A percentile compares a stretch with the other conserved stretches of the same genome.
phyloP scores from a whole-genome alignment of 2,888 invertebrate species.

The Hypselothyrea guttata region DNA sequence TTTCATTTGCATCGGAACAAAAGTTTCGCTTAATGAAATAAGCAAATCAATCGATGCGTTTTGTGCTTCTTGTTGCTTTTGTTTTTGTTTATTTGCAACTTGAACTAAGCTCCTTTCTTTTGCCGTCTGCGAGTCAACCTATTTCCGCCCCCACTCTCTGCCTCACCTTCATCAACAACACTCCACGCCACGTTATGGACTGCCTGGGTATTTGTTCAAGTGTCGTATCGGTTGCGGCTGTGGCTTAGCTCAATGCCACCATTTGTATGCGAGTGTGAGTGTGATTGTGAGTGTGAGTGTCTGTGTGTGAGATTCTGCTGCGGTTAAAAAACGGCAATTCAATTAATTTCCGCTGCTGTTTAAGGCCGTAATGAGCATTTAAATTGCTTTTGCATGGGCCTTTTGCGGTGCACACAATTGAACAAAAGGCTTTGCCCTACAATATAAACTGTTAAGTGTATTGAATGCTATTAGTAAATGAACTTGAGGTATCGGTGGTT shows the following conservation, averaged over 20 bases:
- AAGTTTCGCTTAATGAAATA: constrained; percentile 70
- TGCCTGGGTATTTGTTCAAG: constrained; percentile 66
- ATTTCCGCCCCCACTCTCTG: neutral
- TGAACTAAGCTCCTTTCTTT: constrained; percentile 48
- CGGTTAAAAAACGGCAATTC: constrained; percentile 72
- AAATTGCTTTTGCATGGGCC: constrained; percentile 66
- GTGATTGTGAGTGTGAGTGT: constrained; percentile 15
- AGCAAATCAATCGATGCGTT: constrained; percentile 63
- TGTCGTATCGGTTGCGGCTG: constrained; percentile 70
- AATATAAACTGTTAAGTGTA: too few relatives aligned
- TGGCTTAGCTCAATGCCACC: constrained; percentile 52
- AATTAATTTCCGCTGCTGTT: constrained; percentile 73
- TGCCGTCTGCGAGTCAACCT: neutral
- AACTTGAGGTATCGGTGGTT: constrained; percentile 28
- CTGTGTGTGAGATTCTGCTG: constrained; percentile 46
- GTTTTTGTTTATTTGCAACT: constrained; percentile 37
- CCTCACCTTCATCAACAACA: constrained; percentile 14
- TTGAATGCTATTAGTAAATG: constrained; percentile 31
- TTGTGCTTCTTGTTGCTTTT: constrained; percentile 33
- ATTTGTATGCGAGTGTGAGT: constrained; percentile 13
- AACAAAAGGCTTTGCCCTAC: constrained; percentile 64
- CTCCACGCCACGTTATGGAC: constrained; percentile 31
- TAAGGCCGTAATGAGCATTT: constrained; percentile 74
- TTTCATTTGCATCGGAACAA: constrained; percentile 55
- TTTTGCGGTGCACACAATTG: constrained; percentile 61